These are phyloP conservation scores for Formica exsecta DNA, from an alignment of 1,140 invertebrate genomes.

Conservation along the genomic window DNA sequence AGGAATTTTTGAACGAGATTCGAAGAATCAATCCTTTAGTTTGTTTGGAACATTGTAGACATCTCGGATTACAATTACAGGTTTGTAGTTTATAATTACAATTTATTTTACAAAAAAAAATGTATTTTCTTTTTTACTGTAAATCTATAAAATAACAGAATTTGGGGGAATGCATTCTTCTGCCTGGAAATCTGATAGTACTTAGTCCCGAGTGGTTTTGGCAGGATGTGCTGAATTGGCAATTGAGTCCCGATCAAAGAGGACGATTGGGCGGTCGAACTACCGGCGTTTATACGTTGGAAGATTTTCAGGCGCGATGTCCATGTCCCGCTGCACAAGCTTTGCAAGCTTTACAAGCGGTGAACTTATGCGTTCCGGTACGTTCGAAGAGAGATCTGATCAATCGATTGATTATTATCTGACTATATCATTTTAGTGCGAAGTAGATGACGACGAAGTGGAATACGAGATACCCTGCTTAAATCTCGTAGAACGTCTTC, in stretches of 20 bases:
- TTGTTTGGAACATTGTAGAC: constrained; percentile 83
- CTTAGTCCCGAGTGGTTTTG: constrained; percentile 92
- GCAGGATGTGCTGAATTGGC: constrained; percentile 90
- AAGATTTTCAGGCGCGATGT: constrained; percentile 93
- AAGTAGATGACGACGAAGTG: constrained; percentile 90
- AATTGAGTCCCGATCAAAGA: constrained; percentile 90
- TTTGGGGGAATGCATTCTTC: constrained; percentile 83
- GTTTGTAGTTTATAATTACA: constrained; percentile 61
- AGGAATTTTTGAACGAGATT: constrained; percentile 82
- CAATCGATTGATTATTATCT: background rate
- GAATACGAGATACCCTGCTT: constrained; percentile 95
- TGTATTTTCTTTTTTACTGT: background rate
- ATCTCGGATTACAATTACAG: constrained; percentile 83
- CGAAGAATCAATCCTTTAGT: constrained; percentile 85
- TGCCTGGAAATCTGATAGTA: constrained; percentile 90
- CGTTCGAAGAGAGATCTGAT: constrained; percentile 53
- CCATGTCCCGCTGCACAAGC: constrained; percentile 91
- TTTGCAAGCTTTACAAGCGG: constrained; percentile 90
- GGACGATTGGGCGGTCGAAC: constrained; percentile 88
- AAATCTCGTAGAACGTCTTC: constrained; percentile 91
- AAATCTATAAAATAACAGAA: constrained; percentile 71
- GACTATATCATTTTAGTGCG: constrained; percentile 87
- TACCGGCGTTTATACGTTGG: constrained; percentile 92
- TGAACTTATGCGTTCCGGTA: constrained; percentile 91
- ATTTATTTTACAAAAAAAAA: background rate